Conservation (phyloP, 1,140 invertebrate genomes). For the Pseudomyrmex dendroicus region DNA sequence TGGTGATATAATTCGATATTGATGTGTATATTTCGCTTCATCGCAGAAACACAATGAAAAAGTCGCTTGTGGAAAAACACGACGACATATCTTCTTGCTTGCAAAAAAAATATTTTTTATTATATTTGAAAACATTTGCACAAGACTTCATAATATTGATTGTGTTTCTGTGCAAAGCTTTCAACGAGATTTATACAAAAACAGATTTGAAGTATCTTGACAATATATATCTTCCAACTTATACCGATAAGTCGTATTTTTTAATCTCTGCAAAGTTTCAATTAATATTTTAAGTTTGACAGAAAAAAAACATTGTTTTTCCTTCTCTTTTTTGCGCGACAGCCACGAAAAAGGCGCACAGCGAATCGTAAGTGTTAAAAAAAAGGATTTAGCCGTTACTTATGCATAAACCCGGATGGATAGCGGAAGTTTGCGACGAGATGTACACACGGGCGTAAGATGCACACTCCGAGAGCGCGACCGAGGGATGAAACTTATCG, state of each 20-base stretch:
- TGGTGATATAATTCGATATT: slow-evolving; percentile 38
- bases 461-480: slow-evolving; percentile 43
- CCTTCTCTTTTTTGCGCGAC: not conserved
- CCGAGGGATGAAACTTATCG: slow-evolving; percentile 60
- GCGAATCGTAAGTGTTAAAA: slow-evolving; percentile 36
- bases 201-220: not conserved
- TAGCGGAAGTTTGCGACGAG: slow-evolving; percentile 42
- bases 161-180: not conserved
- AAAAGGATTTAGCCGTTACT: slow-evolving; percentile 51
- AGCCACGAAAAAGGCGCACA: not conserved
- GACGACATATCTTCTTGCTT: too few relatives aligned
- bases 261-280: too few relatives aligned
- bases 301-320: not conserved
- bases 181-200: not conserved
- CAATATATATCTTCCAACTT: not conserved
- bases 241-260: not conserved
- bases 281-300: not conserved
- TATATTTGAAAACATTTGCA: too few relatives aligned
- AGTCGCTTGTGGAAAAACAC: not conserved
- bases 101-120: too few relatives aligned
- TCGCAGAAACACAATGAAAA: slow-evolving; percentile 20
- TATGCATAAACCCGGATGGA: slow-evolving; percentile 61
- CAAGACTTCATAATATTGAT: too few relatives aligned
- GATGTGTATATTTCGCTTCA: not conserved
- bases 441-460: slow-evolving; percentile 31